Evolutionary conservation across 2,113 vertebrate genomes (phyloP), one percentile per base, ranked within the genome.

Genomic region (Hiodon alosoides): DNA sequence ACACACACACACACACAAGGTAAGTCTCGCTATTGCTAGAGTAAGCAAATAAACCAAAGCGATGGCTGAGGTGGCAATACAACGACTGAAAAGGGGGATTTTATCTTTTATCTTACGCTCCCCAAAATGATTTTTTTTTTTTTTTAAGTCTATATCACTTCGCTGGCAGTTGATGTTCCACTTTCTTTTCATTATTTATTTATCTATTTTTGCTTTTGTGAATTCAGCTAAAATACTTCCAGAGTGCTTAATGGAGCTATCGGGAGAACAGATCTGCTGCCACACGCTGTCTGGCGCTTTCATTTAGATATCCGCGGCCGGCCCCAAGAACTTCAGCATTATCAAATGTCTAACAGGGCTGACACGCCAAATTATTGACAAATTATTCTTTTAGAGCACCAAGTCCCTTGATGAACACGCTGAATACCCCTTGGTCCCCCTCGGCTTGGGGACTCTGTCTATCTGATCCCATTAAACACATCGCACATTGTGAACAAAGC

Each of bases 191-290:
- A 92, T 91, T 91, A 91, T 91, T 92, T 92, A 91, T 92, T 90
- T 90, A 90, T 90, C 87, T 88, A 89, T 90, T 89, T 91, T 79
- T 81, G 86, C 87, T 91, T 91, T 91, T 91, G 90, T 91, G 88
- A 91, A 88, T 92, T 92, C 90, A 90, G 90, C 91, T 92, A 90
- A 92, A 92, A 91, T 89, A 89, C 91, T 91, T 91, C 89, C 89
- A 83, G 91, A 87, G 88, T 83, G 71, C 88, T 89, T 91, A 91
- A 90, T 89, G 88, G 85, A 61, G 73, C 69, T 91, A 92, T 91
- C 90, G 65, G 67, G 17, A 71, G 72, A 83, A 72, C 79, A 81
- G 87, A 92, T 92, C 91, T 90, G 89, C 89, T 86, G 85, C 89
- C 87, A 84, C 87, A 86, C 79, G 84, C 89, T 80, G 88, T 85